phyloP scores from a whole-genome alignment of 92 coral and sea anemone genomes.

The Porites evermanni region DNA sequence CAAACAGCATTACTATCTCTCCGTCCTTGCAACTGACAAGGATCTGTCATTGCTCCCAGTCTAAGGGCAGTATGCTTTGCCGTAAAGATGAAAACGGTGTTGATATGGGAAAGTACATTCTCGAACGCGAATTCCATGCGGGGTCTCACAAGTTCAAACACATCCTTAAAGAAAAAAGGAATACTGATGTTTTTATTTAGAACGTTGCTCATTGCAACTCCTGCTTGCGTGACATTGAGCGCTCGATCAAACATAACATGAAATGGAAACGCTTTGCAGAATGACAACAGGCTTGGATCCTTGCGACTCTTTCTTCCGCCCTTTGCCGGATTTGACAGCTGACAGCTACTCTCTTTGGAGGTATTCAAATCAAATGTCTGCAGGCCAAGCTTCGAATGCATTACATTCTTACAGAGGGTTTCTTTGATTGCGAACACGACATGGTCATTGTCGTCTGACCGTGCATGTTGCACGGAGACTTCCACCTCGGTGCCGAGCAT shows the following conservation, averaged over 20 bases:
- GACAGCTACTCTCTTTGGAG: too few relatives aligned
- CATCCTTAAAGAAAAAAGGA: constrained; percentile 77
- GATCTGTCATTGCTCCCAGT: not conserved
- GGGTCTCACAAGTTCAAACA: constrained; percentile 88
- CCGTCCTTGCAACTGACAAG: not conserved
- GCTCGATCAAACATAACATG: constrained; percentile 95
- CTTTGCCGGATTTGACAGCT: not conserved
- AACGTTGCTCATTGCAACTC: constrained; percentile 85
- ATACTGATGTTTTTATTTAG: constrained; percentile 58
- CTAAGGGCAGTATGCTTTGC: constrained; percentile 26
- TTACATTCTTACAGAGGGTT: constrained; percentile 64
- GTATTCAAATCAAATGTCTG: constrained; percentile 66
- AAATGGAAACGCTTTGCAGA: constrained; percentile 97
- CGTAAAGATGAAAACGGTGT: constrained; percentile 83
- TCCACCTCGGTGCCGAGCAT: constrained; percentile 82
- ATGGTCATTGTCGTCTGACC: constrained; percentile 77
- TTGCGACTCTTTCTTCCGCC: constrained; percentile 22
- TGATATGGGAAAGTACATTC: constrained; percentile 85
- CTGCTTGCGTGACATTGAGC: constrained; percentile 88
- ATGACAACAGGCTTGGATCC: constrained; percentile 81
- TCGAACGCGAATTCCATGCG: constrained; percentile 89
- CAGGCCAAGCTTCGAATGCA: constrained; percentile 89
- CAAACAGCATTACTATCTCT: constrained; percentile 47
- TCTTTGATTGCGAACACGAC: constrained; percentile 90
- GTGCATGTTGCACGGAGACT: constrained; percentile 67